phyloP scores from a whole-genome alignment of 2,113 vertebrate species.

The Enhydra lutris region DNA sequence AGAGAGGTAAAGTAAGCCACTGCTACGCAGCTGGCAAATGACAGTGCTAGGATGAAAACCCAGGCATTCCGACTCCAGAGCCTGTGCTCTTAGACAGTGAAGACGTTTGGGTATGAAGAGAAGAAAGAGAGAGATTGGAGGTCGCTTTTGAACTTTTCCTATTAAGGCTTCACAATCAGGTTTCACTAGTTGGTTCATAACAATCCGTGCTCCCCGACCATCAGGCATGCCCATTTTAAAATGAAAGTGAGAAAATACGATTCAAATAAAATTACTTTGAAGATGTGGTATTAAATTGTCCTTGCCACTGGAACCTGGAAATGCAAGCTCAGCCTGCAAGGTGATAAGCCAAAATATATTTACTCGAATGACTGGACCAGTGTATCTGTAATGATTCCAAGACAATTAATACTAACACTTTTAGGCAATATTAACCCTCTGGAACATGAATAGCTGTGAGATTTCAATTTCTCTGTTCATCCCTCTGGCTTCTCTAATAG shows the following conservation, averaged over 20 bases:
- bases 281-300: constrained; percentile 56
- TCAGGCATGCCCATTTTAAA: constrained; percentile 33
- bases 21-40: not conserved
- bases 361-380: constrained; percentile 11
- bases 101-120: not conserved
- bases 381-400: constrained; percentile 44
- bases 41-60: not conserved
- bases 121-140: not conserved
- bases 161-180: constrained; percentile 28
- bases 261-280: constrained; percentile 71
- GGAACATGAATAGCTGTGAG: constrained; percentile 50
- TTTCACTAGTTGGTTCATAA: constrained; percentile 8
- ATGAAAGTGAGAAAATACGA: constrained; percentile 65
- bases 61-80: not conserved
- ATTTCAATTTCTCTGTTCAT: constrained; percentile 61
- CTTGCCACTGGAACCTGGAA: constrained; percentile 26
- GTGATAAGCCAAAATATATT: constrained; percentile 52
- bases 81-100: not conserved
- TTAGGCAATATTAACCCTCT: constrained; percentile 49
- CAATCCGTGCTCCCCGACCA: constrained; percentile 19
- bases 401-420: constrained; percentile 66
- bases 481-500: constrained; percentile 10
- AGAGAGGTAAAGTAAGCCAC: not conserved
- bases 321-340: constrained; percentile 58
- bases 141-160: constrained; percentile 2